A percentile compares a stretch with the other conserved stretches of the same genome.
Conservation (phyloP, 2,797 vertebrate genomes). For the Bradypus variegatus region DNA sequence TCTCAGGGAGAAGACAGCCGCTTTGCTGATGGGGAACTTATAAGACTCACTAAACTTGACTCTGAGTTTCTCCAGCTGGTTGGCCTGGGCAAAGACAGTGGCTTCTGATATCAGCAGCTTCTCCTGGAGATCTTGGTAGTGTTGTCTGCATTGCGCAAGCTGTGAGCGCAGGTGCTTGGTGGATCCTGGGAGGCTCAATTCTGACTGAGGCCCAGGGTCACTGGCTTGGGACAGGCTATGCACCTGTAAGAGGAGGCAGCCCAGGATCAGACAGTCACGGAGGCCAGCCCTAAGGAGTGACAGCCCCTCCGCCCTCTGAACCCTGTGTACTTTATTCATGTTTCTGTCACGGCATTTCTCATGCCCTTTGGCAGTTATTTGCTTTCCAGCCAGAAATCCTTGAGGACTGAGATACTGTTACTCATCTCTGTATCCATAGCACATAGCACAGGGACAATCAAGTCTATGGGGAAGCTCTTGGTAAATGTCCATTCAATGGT, state of each 20-base stretch:
- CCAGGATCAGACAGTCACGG: not conserved
- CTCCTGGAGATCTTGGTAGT: conserved; percentile 86
- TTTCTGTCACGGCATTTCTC: not conserved
- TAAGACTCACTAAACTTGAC: conserved; percentile 83
- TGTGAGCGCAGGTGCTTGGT: conserved; percentile 75
- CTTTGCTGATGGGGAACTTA: not conserved
- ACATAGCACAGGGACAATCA: not conserved
- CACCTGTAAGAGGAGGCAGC: conserved; percentile 14
- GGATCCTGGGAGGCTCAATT: conserved; percentile 48
- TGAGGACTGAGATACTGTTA: not conserved
- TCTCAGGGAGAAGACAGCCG: not conserved
- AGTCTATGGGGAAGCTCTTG: not conserved
- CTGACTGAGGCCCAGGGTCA: not conserved
- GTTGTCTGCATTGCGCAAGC: conserved; percentile 77
- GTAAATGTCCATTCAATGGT: not conserved
- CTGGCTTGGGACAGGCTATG: not conserved
- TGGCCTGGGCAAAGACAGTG: conserved; percentile 85
- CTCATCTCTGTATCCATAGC: not conserved
- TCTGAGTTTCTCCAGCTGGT: conserved; percentile 89
- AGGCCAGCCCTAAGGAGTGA: not conserved
- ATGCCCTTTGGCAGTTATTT: not conserved
- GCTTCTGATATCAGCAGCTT: conserved; percentile 89
- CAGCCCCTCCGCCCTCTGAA: not conserved
- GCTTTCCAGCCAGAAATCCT: not conserved
- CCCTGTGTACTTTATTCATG: not conserved